phyloP scores from a whole-genome alignment of 2,797 vertebrate genomes.

The Chloroceryle inda region DNA sequence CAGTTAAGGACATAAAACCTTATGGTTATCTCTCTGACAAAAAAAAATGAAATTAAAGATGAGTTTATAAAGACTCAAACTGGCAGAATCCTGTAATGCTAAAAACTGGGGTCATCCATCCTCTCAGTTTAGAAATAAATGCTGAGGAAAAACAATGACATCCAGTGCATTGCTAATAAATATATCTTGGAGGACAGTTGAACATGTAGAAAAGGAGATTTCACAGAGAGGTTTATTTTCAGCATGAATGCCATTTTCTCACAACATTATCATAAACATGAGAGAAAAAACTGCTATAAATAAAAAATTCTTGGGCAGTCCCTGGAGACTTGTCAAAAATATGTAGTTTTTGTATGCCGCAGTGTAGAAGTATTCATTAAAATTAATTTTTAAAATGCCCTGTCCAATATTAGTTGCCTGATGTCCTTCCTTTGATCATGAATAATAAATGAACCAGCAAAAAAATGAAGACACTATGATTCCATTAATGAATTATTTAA shows the following conservation, averaged over 20 bases:
- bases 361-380: constrained; percentile 61
- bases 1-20: constrained; percentile 42
- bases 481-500: constrained; percentile 73
- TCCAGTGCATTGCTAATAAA: constrained; percentile 4
- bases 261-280: constrained; percentile 42
- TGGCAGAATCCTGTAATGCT: neutral
- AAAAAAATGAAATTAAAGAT: constrained; percentile 24
- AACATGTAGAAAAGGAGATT: neutral
- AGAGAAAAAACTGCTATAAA: constrained; percentile 40
- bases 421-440: constrained; percentile 64
- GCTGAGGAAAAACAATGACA: constrained; percentile 27
- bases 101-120: neutral
- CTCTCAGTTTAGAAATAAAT: constrained; percentile 24
- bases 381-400: constrained; percentile 75
- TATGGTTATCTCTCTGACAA: constrained; percentile 7
- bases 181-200: constrained; percentile 7
- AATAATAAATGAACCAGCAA: constrained; percentile 68
- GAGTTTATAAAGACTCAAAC: constrained; percentile 16
- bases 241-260: constrained; percentile 22
- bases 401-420: constrained; percentile 63
- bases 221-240: constrained; percentile 37
- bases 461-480: constrained; percentile 24
- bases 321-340: constrained; percentile 30
- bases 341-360: neutral
- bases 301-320: constrained; percentile 34